Percentiles rank a stretch among this genome's conserved stretches.
phyloP scores from a whole-genome alignment of 2,888 invertebrate genomes.

The Mellilla xanthometata region DNA sequence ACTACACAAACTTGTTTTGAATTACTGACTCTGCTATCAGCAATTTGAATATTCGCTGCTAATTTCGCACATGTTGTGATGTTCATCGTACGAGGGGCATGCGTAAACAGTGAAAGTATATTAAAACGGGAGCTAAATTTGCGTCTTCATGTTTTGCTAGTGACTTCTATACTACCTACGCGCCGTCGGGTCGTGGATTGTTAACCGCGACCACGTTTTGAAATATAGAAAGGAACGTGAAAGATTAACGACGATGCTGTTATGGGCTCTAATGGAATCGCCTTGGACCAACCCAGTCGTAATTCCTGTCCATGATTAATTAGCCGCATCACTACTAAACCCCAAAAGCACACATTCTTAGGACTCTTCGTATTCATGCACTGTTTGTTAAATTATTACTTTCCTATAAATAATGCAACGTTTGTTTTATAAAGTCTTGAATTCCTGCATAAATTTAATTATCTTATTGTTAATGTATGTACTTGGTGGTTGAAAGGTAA shows the following conservation, averaged over 20 bases:
- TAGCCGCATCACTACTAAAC: too few relatives aligned
- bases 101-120: slow-evolving; percentile 44
- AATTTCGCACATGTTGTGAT: slow-evolving; percentile 43
- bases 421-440: too few relatives aligned
- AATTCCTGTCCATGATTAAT: slow-evolving; percentile 4
- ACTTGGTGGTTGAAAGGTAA: too few relatives aligned
- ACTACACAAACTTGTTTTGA: slow-evolving; percentile 56
- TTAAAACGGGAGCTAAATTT: slow-evolving; percentile 36
- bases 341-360: too few relatives aligned
- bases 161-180: slow-evolving; percentile 35
- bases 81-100: slow-evolving; percentile 31
- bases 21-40: slow-evolving; percentile 25
- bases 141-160: slow-evolving; percentile 38
- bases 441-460: too few relatives aligned
- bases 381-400: too few relatives aligned
- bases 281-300: slow-evolving; percentile 24
- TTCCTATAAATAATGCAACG: too few relatives aligned
- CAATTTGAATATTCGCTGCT: slow-evolving; percentile 42
- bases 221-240: slow-evolving; percentile 45
- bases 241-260: slow-evolving; percentile 31
- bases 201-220: slow-evolving; percentile 40
- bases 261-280: slow-evolving; percentile 28
- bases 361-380: too few relatives aligned
- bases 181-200: slow-evolving; percentile 27
- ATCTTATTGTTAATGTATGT: too few relatives aligned